These are phyloP conservation scores for Bombus breviceps DNA, from an alignment of 1,140 invertebrate genomes.

Conservation along the genomic window DNA sequence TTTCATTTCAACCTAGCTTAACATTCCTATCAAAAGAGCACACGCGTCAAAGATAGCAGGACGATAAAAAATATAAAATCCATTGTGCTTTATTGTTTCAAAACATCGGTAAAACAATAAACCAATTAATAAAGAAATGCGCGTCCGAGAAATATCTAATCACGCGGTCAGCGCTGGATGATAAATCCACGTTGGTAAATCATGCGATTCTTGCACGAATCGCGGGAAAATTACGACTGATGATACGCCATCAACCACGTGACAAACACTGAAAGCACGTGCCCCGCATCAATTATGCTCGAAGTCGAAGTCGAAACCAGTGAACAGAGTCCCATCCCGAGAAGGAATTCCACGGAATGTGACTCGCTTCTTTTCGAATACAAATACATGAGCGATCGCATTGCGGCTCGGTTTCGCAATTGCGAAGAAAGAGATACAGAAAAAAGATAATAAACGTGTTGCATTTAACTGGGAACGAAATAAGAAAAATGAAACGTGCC, in stretches of 20 bases:
- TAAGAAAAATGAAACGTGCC: constrained; percentile 30
- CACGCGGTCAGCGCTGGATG: too few relatives aligned
- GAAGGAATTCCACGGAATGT: constrained; percentile 61
- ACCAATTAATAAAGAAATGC: not conserved
- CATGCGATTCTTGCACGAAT: constrained; percentile 31
- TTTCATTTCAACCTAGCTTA: not conserved
- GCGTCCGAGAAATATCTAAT: not conserved
- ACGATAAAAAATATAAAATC: not conserved
- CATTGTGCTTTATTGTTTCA: not conserved
- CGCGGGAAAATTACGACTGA: constrained; percentile 35
- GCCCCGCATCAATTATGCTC: constrained; percentile 65
- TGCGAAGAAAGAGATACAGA: not conserved
- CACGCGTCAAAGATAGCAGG: not conserved
- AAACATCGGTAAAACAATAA: not conserved
- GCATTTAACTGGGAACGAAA: too few relatives aligned
- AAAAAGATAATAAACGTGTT: not conserved
- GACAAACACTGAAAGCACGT: constrained; percentile 61
- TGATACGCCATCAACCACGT: constrained; percentile 54
- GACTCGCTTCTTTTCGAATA: not conserved
- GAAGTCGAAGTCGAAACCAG: constrained; percentile 47
- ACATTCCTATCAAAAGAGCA: not conserved
- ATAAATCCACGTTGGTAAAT: constrained; percentile 7
- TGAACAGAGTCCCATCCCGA: constrained; percentile 9
- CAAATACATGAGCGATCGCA: not conserved
- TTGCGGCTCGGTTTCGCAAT: constrained; percentile 29